Conservation (phyloP, 2,797 vertebrate species). For the Anniella stebbinsi region DNA sequence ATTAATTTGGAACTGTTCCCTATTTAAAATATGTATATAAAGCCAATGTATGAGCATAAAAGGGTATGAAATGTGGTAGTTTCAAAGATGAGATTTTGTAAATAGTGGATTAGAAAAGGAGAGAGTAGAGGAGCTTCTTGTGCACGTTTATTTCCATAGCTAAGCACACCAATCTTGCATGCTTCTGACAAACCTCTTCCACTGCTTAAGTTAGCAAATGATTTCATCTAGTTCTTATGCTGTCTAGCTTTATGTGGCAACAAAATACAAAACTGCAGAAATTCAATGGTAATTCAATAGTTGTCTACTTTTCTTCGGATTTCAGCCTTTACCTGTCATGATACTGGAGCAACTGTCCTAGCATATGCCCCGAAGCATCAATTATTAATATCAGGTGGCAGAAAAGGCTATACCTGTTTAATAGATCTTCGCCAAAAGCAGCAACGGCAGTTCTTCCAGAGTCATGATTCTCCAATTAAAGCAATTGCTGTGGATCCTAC, state of each 20-base stretch:
- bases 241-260: too few relatives aligned
- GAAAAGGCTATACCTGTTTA: constrained; percentile 92
- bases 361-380: constrained; percentile 93
- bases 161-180: neutral
- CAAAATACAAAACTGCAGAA: neutral
- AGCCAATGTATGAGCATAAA: neutral
- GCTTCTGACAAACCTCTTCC: neutral
- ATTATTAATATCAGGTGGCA: constrained; percentile 93
- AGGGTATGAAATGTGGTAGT: neutral
- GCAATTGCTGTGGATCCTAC: constrained; percentile 91
- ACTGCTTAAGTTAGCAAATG: neutral
- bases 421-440: constrained; percentile 91
- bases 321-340: constrained; percentile 94
- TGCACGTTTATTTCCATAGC: neutral
- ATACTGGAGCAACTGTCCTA: constrained; percentile 94
- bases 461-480: constrained; percentile 96
- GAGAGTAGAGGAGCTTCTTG: too few relatives aligned
- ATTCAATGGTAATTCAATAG: neutral
- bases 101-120: neutral
- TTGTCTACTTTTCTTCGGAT: constrained; percentile 53
- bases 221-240: neutral
- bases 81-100: neutral
- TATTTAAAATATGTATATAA: neutral
- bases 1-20: too few relatives aligned
- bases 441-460: constrained; percentile 93